Percentiles rank a stretch among this genome's conserved stretches.
Evolutionary conservation across 2,113 vertebrate species (phyloP).

Genomic region (Scolopax mira): DNA sequence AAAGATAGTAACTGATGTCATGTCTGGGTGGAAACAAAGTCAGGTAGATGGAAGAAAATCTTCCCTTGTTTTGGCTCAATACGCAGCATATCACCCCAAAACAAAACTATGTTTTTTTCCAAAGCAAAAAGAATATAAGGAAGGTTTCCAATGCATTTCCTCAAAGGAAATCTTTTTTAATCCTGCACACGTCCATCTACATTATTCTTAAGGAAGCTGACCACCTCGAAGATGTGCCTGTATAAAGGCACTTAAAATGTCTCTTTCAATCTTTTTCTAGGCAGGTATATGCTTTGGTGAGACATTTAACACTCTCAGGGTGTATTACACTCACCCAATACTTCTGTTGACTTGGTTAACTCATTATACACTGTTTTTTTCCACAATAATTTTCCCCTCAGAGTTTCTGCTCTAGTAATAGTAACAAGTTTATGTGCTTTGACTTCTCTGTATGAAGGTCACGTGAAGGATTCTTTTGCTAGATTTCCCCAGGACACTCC

Average conservation of each 20-base stretch:
- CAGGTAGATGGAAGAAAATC: constrained; percentile 10
- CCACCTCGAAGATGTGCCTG: not conserved
- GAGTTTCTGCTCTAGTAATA: not conserved
- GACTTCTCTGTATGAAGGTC: not conserved
- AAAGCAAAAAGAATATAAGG: not conserved
- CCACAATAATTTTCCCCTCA: not conserved
- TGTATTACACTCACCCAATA: not conserved
- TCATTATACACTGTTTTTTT: not conserved
- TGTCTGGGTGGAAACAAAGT: not conserved
- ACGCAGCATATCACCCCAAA: constrained; percentile 34
- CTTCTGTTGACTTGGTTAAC: not conserved
- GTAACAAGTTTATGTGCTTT: not conserved
- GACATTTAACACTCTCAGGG: not conserved
- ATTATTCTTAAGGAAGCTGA: not conserved
- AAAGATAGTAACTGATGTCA: not conserved
- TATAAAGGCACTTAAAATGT: not conserved
- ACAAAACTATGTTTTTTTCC: not conserved
- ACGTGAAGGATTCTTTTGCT: not conserved
- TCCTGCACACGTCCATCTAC: not conserved
- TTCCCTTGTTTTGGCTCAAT: constrained; percentile 43
- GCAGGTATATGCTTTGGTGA: not conserved
- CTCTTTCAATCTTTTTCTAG: not conserved
- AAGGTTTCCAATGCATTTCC: not conserved
- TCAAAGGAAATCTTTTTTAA: not conserved
- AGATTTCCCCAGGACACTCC: not conserved